Evolutionary conservation across 2,888 invertebrate species (phyloP).

Genomic region (Nipponacmea schrenckii): DNA sequence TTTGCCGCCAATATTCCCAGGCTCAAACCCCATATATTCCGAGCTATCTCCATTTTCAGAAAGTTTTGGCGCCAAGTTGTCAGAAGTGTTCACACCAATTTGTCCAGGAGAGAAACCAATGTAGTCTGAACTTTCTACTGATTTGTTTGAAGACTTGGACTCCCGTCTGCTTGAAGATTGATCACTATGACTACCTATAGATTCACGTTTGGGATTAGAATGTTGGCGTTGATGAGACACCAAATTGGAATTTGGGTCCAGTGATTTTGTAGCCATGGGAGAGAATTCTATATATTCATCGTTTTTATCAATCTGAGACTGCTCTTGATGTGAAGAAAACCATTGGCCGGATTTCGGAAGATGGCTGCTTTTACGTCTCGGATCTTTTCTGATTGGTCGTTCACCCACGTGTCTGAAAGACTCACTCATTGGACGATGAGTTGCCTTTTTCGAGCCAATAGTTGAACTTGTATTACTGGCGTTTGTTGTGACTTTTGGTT

Average conservation of each 20-base stretch:
- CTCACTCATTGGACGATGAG: slow-evolving; percentile 19
- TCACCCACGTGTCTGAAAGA: background rate
- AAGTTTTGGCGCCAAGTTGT: background rate
- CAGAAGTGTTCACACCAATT: background rate
- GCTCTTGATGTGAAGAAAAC: background rate
- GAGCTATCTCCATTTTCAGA: background rate
- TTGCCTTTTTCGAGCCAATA: slow-evolving; percentile 24
- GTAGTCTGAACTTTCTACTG: background rate
- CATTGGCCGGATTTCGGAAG: background rate
- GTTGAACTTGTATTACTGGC: background rate
- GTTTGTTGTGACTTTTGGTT: slow-evolving; percentile 16
- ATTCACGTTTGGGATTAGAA: background rate
- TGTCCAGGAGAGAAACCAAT: background rate
- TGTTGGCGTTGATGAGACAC: slow-evolving; percentile 6
- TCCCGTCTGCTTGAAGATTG: background rate
- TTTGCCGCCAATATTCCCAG: no score
- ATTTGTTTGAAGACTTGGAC: background rate
- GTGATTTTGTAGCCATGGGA: slow-evolving; percentile 19
- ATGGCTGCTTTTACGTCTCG: background rate
- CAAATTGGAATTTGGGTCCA: slow-evolving; percentile 6
- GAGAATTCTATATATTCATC: slow-evolving; percentile 39
- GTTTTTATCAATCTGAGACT: background rate
- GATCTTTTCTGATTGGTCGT: background rate
- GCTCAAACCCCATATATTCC: no score
- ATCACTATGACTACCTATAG: no score